These are phyloP conservation scores for Sapayoa aenigma DNA, from an alignment of 2,113 vertebrate genomes.

Conservation along the genomic window DNA sequence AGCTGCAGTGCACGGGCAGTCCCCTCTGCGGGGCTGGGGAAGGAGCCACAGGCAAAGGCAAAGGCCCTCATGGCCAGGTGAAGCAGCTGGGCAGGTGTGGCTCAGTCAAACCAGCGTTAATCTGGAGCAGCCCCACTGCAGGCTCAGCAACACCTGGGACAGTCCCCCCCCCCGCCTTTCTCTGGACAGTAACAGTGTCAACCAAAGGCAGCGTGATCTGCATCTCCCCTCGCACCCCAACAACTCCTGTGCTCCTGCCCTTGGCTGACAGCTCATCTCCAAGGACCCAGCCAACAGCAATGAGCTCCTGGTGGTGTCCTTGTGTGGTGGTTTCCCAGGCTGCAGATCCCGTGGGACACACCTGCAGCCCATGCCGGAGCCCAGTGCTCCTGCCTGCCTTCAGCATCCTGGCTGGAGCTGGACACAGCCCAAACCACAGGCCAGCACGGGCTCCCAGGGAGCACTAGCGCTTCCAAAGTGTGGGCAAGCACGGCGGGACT, in stretches of 20 bases:
- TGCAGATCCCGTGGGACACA: neutral
- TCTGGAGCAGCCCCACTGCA: neutral
- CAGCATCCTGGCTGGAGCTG: neutral
- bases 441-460: neutral
- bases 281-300: neutral
- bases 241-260: neutral
- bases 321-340: neutral
- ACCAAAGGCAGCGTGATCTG: neutral
- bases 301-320: neutral
- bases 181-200: neutral
- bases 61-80: neutral
- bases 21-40: neutral
- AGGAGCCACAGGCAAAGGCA: neutral
- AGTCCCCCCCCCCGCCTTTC: neutral
- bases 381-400: neutral
- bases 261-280: neutral
- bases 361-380: neutral
- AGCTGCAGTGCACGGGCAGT: neutral
- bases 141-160: neutral
- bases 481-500: neutral
- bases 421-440: neutral
- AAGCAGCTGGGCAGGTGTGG: neutral
- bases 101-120: neutral
- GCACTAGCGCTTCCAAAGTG: neutral
- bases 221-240: neutral